Percentiles rank a stretch among this genome's conserved stretches.
Evolutionary conservation across 2,888 invertebrate genomes (phyloP).

Genomic region (Sinotaia quadrata): DNA sequence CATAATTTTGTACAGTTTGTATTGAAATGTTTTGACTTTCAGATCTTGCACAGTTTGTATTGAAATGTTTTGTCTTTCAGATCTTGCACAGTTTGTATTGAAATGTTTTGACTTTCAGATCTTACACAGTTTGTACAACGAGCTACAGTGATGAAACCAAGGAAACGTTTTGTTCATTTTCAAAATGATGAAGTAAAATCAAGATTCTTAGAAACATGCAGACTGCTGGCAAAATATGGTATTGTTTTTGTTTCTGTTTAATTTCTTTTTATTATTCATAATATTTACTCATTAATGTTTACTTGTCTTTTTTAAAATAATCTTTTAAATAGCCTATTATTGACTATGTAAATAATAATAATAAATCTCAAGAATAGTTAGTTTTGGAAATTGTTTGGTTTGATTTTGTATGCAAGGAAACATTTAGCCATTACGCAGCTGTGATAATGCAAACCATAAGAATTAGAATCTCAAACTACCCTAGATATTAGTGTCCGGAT

Average conservation of each 20-base stretch:
- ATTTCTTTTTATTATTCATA: not conserved
- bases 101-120: conserved; percentile 8
- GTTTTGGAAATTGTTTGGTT: too few species aligned
- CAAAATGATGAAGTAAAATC: conserved; percentile 52
- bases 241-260: too few species aligned
- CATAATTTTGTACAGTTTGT: too few species aligned
- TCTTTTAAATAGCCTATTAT: not conserved
- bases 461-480: too few species aligned
- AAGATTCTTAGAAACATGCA: conserved; percentile 50
- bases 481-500: too few species aligned
- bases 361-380: too few species aligned
- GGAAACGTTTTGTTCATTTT: conserved; percentile 65
- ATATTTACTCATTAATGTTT: too few species aligned
- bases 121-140: conserved; percentile 10
- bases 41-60: conserved; percentile 17
- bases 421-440: too few species aligned
- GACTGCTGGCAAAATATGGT: conserved; percentile 61
- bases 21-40: not conserved
- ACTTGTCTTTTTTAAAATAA: too few species aligned
- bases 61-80: conserved; percentile 6
- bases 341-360: not conserved
- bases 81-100: too few species aligned
- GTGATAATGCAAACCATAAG: too few species aligned
- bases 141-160: conserved; percentile 42
- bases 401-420: too few species aligned